These are phyloP conservation scores for Hucho hucho DNA, from an alignment of 2,113 vertebrate species.

Conservation along the genomic window DNA sequence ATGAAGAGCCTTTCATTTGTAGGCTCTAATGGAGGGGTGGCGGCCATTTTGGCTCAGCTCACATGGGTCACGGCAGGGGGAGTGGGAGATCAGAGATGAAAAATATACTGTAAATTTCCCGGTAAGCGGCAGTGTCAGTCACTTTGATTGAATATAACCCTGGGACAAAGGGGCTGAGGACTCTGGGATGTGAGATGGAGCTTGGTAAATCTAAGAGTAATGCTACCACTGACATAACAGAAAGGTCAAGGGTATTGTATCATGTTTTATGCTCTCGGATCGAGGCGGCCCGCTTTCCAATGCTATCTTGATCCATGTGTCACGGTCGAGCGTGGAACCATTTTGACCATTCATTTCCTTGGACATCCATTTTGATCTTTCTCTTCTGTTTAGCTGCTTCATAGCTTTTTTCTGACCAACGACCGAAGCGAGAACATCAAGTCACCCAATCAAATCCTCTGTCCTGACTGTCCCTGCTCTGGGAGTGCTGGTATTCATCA, in stretches of 20 bases:
- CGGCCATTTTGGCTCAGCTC: slow-evolving; percentile 48
- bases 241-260: slow-evolving; percentile 72
- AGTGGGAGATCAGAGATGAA: slow-evolving; percentile 72
- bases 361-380: slow-evolving; percentile 43
- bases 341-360: slow-evolving; percentile 47
- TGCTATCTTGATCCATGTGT: slow-evolving; percentile 56
- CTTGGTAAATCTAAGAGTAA: slow-evolving; percentile 24
- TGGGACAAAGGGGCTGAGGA: slow-evolving; percentile 34
- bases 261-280: slow-evolving; percentile 61
- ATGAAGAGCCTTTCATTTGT: slow-evolving; percentile 65
- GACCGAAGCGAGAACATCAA: slow-evolving; percentile 49
- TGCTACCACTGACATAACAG: slow-evolving; percentile 44
- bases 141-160: slow-evolving; percentile 56
- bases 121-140: slow-evolving; percentile 57
- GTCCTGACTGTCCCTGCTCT: slow-evolving; percentile 46
- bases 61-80: slow-evolving; percentile 38
- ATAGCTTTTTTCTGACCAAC: slow-evolving; percentile 41
- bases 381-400: slow-evolving; percentile 48
- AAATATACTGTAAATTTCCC: slow-evolving; percentile 69
- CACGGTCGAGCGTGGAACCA: slow-evolving; percentile 46
- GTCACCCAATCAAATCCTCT: slow-evolving; percentile 44
- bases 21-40: slow-evolving; percentile 63
- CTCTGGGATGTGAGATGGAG: slow-evolving; percentile 41
- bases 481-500: slow-evolving; percentile 55
- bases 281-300: slow-evolving; percentile 43